Evolutionary conservation across 2,888 invertebrate species (phyloP).

Genomic region (Philaethria dido): DNA sequence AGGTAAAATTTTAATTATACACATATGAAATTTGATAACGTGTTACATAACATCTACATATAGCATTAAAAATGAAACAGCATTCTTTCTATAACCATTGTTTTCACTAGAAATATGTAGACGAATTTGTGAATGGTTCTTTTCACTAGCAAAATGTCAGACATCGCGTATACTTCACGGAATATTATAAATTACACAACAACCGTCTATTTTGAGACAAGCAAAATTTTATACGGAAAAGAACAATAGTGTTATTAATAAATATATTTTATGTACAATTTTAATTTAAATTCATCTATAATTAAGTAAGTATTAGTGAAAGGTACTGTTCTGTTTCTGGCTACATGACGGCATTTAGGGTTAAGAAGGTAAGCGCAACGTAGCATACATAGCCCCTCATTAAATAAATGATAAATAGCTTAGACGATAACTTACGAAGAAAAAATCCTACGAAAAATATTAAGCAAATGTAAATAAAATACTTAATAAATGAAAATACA

Average conservation of each 20-base stretch:
- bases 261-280: not conserved
- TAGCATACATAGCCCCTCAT: too few species aligned
- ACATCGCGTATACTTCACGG: conserved; percentile 22
- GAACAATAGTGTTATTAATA: conserved; percentile 24
- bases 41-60: not conserved
- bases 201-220: conserved; percentile 34
- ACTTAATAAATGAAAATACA: too few species aligned
- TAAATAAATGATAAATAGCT: too few species aligned
- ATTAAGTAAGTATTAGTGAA: too few species aligned
- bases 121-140: conserved; percentile 35
- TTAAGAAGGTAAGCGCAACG: too few species aligned
- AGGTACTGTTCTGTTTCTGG: too few species aligned
- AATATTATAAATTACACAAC: conserved; percentile 35
- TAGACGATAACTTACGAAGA: too few species aligned
- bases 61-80: conserved; percentile 16
- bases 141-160: conserved; percentile 33
- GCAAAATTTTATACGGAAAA: conserved; percentile 8
- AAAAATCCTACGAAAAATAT: too few species aligned
- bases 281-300: not conserved
- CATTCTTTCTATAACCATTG: conserved; percentile 19
- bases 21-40: not conserved
- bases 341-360: too few species aligned
- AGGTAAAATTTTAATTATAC: too few species aligned
- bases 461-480: too few species aligned
- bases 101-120: conserved; percentile 24